Base-by-base conservation (phyloP, 2,113 vertebrate genomes). In the Anhinga anhinga region DNA sequence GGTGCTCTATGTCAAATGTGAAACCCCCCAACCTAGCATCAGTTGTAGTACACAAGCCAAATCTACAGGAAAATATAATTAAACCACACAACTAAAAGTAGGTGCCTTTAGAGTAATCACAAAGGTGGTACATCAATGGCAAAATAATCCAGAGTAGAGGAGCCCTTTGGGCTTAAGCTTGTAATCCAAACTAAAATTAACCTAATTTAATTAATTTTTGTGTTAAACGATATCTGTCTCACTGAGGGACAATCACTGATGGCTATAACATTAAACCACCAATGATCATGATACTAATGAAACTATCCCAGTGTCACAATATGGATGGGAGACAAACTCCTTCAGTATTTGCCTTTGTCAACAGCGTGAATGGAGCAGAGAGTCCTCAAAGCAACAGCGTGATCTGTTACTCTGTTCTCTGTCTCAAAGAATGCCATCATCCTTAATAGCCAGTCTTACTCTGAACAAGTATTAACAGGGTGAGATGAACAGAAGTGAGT, bases 11-110 rank as follows among this genome's bases (percentile, higher is more conserved):
- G 2, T 40, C 19, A 77, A 53, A 65, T 52, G 49, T 29, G 63
- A 76, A 59, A 50, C 5, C 4, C 0, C 3, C 25, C 10, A 74
- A 14, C 4, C 26, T 30, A 66, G 21, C 4, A 34, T 10, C 45
- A 30, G 11, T 36, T 36, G 26, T 12, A 74, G n/a, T 3, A 74
- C 47, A 34, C 26, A 78, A 82, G 8, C 49, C 32, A 90, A 49
- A 74, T 49, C 14, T 32, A n/a, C 5, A 66, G 5, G 36, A 82
- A 86, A 83, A 63, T n/a, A 32, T 11, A 86, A 81, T 25, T 56
- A 86, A 88, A 59, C 10, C 2, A 58, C 27, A 34, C 15, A 56
- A 32, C 25, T 59, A 66, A 34, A 80, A 62, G 5, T 15, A 72
- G 27, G n/a, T 29, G 29, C 10, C 32, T 67, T 79, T 59, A 83